Evolutionary conservation across 2,888 invertebrate species (phyloP), one percentile per base, ranked within the genome.

Genomic region (Eupithecia tripunctaria): DNA sequence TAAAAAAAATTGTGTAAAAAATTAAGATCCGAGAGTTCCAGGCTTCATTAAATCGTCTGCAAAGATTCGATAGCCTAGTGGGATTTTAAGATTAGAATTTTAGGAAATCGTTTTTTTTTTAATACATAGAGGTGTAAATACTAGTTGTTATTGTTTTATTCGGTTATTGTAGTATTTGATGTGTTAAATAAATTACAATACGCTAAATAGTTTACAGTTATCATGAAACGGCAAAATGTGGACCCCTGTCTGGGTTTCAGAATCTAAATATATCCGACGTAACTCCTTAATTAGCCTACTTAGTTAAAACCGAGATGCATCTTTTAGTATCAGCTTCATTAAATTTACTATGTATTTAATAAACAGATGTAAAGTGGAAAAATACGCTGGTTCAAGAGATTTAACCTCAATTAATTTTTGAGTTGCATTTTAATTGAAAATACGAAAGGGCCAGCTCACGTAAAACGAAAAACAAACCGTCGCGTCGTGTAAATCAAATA

Each of bases 401-500:
- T 56, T 51, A n/a, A 51, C 21, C 47, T 51, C n/a, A 51, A 51
- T 51, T 51, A 8, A 51, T 51, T 51, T 51, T 21, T 56, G 25
- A 56, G 14, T 56, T 25, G 25, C 8, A 29, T 29, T 60, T 60
- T 29, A 60, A 18, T 60, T 60, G 60, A 60, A 60, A 51, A 56
- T 25, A 25, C 25, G 8, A 21, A 51, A 51, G 8, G 8, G 47
- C 21, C 10, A 36, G n/a, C 32, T 41, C 62, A n/a, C 60, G 32
- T 67, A 67, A 74, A 72, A 64, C 67, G 59, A 62, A 75, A 72
- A 75, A 60, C 29, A 68, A 72, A 67, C 67, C 38, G 62, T 25
- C 27, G 15, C 38, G 62, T 25, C 27, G 15, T 32, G 67, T 72
- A 64, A 67, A 74, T 72, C 67, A 74, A 74, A 74, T 65, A 64